Evolutionary conservation across 2,113 vertebrate genomes (phyloP), one percentile per base, ranked within the genome.

Genomic region (Theristicus caerulescens): DNA sequence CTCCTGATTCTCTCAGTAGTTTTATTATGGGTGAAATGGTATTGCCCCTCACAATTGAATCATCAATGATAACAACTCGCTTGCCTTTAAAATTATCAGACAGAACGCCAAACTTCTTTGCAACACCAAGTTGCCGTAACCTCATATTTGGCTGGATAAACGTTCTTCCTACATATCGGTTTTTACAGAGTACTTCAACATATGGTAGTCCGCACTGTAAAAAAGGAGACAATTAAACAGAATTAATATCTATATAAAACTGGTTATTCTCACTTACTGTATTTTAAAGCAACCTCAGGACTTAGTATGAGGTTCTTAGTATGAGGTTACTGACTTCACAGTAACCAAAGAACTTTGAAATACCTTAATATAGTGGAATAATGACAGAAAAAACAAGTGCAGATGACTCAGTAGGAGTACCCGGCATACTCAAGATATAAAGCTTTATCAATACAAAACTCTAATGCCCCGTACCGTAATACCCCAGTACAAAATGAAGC

Each of bases 61-160:
- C 99, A 76, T 99, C 99, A 57, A 99, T 85, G 27, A 99, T 98
- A 86, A 99, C 99, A 87, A 99, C 98, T 82, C 99, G 97, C 96
- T 99, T 99, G 78, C 99, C 99, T 89, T 98, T 99, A 97, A 99
- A 99, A 92, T 99, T 99, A 91, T 99, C 99, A 0, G 99, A 99
- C 93, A 99, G 91, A 26, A 99, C 99, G 1, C 99, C 99, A 82
- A 99, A 99, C 97, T 99, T 99, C 98, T 99, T 99, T 49, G 99
- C 99, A 57, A 99, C 99, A 15, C 99, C 99, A 16, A 99, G 98
- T 31, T 99, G 99, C 90, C 99, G 98, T 95, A 99, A 89, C n/a
- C 99, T 98, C 96, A 99, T 99, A 52, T 99, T 99, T 67, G 99
- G 99, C 88, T 99, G 99, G 97, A 99, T 99, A 66, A 99, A 99